Evolutionary conservation across 2,113 vertebrate genomes (phyloP).

Genomic region (Hyaena hyaena): DNA sequence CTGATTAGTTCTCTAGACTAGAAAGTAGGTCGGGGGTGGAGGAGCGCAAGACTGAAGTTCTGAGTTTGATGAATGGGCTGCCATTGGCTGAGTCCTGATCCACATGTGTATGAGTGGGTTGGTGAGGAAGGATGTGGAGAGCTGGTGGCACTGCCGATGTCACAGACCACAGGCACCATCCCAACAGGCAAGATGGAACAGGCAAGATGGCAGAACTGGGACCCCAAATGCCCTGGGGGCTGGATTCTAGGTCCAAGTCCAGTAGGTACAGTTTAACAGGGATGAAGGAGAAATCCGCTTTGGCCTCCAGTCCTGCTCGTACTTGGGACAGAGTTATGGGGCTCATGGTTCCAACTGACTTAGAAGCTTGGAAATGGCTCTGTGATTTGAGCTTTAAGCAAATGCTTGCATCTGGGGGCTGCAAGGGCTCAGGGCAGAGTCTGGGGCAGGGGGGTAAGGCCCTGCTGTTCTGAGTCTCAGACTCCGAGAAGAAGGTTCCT

Average conservation of each 20-base stretch:
- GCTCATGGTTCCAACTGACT: not conserved
- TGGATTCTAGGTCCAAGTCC: not conserved
- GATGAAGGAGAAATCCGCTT: not conserved
- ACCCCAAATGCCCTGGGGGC: not conserved
- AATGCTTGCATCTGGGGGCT: not conserved
- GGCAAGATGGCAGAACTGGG: not conserved
- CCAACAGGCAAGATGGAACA: not conserved
- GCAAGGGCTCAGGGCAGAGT: not conserved
- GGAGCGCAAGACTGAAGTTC: not conserved
- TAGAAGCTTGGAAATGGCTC: not conserved
- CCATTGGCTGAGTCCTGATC: not conserved
- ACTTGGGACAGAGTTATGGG: not conserved
- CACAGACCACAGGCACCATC: not conserved
- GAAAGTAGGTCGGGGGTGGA: not conserved
- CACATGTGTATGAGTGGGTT: not conserved
- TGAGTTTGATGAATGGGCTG: not conserved
- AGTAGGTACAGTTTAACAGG: not conserved
- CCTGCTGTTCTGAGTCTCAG: not conserved
- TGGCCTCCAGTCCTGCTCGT: not conserved
- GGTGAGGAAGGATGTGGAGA: not conserved
- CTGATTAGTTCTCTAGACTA: slow-evolving; percentile 32
- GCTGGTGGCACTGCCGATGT: not conserved
- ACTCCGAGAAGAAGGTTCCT: not conserved
- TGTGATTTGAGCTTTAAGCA: not conserved
- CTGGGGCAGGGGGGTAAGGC: not conserved